phyloP scores from a whole-genome alignment of 2,113 vertebrate species.

The Forbesichthys papilliferus region DNA sequence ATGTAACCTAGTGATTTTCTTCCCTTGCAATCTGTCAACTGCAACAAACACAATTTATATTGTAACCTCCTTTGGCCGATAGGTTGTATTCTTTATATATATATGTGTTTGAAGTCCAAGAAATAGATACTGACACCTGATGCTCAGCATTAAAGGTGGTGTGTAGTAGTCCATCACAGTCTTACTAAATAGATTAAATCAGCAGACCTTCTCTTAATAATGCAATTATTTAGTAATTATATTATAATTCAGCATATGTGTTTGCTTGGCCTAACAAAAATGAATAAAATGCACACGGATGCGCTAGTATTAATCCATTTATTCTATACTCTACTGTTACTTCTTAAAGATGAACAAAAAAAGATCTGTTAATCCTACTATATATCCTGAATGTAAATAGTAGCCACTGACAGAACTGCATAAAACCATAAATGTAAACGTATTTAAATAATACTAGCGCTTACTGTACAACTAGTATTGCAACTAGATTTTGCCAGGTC shows the following conservation, averaged over 20 bases:
- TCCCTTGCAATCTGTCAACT: not conserved
- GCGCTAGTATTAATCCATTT: not conserved
- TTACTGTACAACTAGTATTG: not conserved
- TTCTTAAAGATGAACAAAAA: too few species aligned
- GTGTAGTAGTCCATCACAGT: too few species aligned
- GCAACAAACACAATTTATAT: not conserved
- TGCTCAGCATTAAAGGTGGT: too few species aligned
- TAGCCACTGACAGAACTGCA: not conserved
- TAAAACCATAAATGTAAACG: not conserved
- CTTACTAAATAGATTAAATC: too few species aligned
- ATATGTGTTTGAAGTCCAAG: not conserved
- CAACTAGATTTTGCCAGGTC: not conserved
- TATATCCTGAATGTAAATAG: not conserved
- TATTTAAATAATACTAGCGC: not conserved
- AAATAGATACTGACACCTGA: too few species aligned
- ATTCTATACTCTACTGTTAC: too few species aligned
- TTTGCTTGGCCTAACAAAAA: too few species aligned
- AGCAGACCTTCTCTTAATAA: too few species aligned
- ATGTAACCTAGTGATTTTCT: not conserved
- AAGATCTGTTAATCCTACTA: not conserved
- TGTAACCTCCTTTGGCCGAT: not conserved
- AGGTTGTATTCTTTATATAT: not conserved
- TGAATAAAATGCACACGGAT: too few species aligned
- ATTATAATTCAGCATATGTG: too few species aligned
- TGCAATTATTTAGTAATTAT: too few species aligned